Evolutionary conservation across 2,888 invertebrate genomes (phyloP).

Genomic region (Anagyrus pseudococci): DNA sequence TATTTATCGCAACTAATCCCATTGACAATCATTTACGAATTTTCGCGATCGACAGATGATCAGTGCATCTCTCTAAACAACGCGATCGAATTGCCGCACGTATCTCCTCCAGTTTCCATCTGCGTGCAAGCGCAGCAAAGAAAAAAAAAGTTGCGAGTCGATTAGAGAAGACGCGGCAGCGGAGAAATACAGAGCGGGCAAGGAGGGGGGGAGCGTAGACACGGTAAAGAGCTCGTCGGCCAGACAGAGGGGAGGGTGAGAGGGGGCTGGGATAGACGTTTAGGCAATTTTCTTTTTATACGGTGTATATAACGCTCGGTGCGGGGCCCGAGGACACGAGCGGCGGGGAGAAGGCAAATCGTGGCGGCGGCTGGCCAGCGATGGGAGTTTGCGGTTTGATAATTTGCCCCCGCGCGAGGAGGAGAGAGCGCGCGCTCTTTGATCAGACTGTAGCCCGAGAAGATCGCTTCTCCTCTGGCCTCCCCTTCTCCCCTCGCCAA

Average conservation of each 20-base stretch:
- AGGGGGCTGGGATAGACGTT: conserved; percentile 9
- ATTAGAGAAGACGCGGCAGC: neutral
- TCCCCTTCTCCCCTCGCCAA: too few relatives aligned
- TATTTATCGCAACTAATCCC: too few relatives aligned
- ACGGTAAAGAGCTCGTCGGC: neutral
- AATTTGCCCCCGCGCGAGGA: conserved; percentile 25
- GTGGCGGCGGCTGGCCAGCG: conserved; percentile 8
- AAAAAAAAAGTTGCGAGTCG: neutral
- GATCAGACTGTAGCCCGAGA: conserved; percentile 10
- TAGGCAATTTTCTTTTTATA: conserved; percentile 33
- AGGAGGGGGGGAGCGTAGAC: neutral
- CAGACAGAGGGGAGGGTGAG: neutral
- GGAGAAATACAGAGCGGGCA: neutral
- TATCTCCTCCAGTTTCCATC: conserved; percentile 16
- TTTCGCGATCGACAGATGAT: too few relatives aligned
- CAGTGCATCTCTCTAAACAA: too few relatives aligned
- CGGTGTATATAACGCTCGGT: conserved; percentile 5
- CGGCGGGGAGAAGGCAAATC: conserved; percentile 21
- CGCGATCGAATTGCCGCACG: too few relatives aligned
- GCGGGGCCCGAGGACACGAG: conserved; percentile 14
- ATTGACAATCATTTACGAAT: too few relatives aligned
- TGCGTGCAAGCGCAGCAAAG: neutral
- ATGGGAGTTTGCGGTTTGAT: conserved; percentile 37
- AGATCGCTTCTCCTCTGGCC: neutral
- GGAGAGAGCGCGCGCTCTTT: conserved; percentile 16